Base-by-base conservation (phyloP, 2,888 invertebrate genomes). In the Agrotis segetum region DNA sequence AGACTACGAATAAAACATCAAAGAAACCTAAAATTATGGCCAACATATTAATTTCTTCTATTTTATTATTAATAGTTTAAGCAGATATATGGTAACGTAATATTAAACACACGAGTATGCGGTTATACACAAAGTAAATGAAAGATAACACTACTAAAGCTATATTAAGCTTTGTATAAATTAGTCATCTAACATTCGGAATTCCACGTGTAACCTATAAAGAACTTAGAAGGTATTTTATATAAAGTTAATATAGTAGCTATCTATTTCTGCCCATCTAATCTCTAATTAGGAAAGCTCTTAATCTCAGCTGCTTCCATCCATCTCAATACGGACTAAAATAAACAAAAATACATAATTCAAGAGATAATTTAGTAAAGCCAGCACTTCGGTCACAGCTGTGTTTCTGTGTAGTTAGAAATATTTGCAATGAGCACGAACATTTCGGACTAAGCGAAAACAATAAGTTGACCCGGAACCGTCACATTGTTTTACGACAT, bases 381-480 rank as follows among this genome's bases (percentile, higher is more conserved):
- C 21, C 59, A 65, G 46, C 21, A 63, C 49, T 79, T 71, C 60
- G 50, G 13, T 9, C 68, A 67, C 73, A 83, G 85, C 77, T 83
- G 85, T 74, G 66, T 71, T 58, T 65, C 71, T 79, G 83, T 74
- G 67, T 71, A 79, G 71, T 71, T 79, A 82, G 74, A 74, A 82
- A 84, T 77, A 79, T 74, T 74, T 65, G 86, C 77, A 79, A 81
- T 77, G 79, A 82, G 71, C 63, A 59, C 69, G 70, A 81, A 79
- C 73, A 77, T 78, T 87, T 82, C 47, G 84, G 79, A 83, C 74
- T 77, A 68, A 81, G 74, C 71, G 79, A 79, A 76, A 80, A 79
- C 88, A 82, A 83, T 82, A 84, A 80, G 76, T 83, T 83, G 82
- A 83, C 88, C 80, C 79, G 87, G 85, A 88, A 84, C 73, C 79